phyloP scores from a whole-genome alignment of 2,113 vertebrate species.

The Camelus bactrianus region DNA sequence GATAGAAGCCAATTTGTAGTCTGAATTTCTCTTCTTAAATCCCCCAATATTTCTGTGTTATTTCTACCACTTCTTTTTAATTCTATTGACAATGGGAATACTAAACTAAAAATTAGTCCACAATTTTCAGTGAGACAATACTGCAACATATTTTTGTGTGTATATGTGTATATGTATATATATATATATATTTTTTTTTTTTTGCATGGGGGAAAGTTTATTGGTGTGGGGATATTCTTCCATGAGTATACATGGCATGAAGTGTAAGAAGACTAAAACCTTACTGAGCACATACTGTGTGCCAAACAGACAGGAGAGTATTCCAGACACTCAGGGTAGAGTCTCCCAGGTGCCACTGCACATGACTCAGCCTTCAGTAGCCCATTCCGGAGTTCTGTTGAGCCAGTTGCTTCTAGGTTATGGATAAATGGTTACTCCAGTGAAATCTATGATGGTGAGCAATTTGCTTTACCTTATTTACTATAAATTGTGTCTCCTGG shows the following conservation, averaged over 20 bases:
- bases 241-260: neutral
- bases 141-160: neutral
- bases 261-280: neutral
- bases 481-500: neutral
- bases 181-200: neutral
- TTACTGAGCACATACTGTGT: neutral
- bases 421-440: neutral
- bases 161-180: neutral
- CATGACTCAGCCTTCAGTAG: neutral
- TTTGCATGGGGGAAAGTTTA: neutral
- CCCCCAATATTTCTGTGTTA: neutral
- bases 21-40: neutral
- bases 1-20: constrained; percentile 8
- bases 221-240: neutral
- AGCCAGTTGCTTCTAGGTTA: neutral
- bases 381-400: neutral
- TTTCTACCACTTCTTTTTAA: constrained; percentile 41
- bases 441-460: neutral
- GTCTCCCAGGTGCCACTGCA: neutral
- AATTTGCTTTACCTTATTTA: neutral
- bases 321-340: neutral
- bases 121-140: neutral
- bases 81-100: neutral
- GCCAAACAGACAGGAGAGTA: neutral
- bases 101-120: neutral